phyloP scores from a whole-genome alignment of 2,888 invertebrate genomes.

The Melanargia galathea region DNA sequence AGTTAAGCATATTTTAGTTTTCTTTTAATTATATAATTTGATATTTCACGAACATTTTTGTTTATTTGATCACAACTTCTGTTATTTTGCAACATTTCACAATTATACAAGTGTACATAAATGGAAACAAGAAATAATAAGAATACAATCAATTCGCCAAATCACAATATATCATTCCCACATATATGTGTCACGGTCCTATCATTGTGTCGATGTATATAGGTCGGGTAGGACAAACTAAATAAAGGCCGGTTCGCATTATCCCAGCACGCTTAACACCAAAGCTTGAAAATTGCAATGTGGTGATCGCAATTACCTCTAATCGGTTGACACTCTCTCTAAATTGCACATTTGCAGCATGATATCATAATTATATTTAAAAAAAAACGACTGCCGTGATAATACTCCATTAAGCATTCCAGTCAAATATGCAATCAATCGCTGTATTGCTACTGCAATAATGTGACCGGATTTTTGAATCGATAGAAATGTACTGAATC shows the following conservation, averaged over 20 bases:
- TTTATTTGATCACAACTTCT: conserved; percentile 14
- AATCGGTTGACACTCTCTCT: neutral
- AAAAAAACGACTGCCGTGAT: too few relatives aligned
- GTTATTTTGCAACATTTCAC: conserved; percentile 22
- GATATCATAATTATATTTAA: neutral
- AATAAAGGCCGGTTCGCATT: conserved; percentile 2
- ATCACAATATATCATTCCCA: conserved; percentile 35
- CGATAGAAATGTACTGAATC: too few relatives aligned
- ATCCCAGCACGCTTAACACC: neutral
- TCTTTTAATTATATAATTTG: conserved; percentile 1
- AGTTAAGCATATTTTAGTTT: neutral
- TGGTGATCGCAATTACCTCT: neutral
- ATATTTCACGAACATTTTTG: conserved; percentile 17
- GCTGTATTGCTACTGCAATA: too few relatives aligned
- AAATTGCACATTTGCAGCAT: neutral
- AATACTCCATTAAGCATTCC: too few relatives aligned
- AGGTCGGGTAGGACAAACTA: conserved; percentile 28
- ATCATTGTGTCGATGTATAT: conserved; percentile 37
- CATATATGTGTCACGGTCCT: conserved; percentile 34
- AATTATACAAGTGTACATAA: conserved; percentile 34
- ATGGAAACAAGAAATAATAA: neutral
- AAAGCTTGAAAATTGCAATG: neutral
- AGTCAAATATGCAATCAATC: too few relatives aligned
- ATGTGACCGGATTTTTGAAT: too few relatives aligned
- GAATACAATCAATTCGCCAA: conserved; percentile 41